Evolutionary conservation across 2,113 vertebrate genomes (phyloP), one percentile per base, ranked within the genome.

Genomic region (Mobula birostris): DNA sequence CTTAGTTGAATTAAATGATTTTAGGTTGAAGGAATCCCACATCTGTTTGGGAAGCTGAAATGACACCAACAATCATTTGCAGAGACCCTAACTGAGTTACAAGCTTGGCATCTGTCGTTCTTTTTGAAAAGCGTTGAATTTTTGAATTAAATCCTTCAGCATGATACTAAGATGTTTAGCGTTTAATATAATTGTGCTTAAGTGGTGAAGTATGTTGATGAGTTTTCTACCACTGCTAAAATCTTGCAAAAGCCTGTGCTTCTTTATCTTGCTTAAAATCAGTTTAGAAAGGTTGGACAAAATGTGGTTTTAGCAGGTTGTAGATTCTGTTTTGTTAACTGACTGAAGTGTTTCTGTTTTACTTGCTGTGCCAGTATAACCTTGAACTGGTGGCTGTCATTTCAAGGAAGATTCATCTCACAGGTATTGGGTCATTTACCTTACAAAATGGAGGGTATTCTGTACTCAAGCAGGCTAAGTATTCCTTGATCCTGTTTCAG

Each of bases 111-210:
- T 72, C 27, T 21, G 68, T 27, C 27, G 70, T 15, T 74, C 36
- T 11, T 76, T 74, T 56, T 56, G 24, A 93, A 74, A 7, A 12
- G 32, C 32, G 15, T 29, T 93, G 36, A 93, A 36, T 40, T 40
- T 74, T 93, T 40, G 9, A 93, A 74, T 93, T 29, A 93, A 93
- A 93, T 93, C 27, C 68, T 29, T 93, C 12, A 56, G 5, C 72
- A 74, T 74, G 70, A 40, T 40, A 40, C 24, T 74, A 19, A 76
- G 24, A 93, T 56, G 74, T 72, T 74, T 74, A 56, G 72, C 1
- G 40, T 12, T 29, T 76, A 40, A 29, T 48, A 74, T 40, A 74
- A 74, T 74, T 74, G 70, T 8, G 56, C 4, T 56, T 68, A 74
- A 74, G 36, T 9, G 56, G 21, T 24, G 74, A 74, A 93, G 21